phyloP scores from a whole-genome alignment of 2,113 vertebrate genomes.

The Tapirus terrestris region DNA sequence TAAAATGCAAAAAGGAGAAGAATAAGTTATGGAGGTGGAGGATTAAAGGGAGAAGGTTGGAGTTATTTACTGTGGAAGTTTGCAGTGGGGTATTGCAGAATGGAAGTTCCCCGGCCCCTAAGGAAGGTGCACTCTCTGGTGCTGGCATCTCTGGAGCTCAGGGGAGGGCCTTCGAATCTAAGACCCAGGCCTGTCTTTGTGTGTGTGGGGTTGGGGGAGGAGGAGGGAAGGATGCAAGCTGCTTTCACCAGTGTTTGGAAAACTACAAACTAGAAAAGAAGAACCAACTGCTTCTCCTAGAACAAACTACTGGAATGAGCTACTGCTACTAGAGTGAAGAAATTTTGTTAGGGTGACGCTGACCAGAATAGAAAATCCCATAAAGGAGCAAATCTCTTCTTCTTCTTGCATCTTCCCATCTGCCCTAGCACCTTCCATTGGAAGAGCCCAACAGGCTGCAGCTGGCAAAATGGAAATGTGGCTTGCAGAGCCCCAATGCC shows the following conservation, averaged over 20 bases:
- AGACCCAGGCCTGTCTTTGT: background rate
- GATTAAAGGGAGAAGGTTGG: background rate
- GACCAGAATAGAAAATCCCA: background rate
- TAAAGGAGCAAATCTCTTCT: background rate
- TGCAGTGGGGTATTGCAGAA: background rate
- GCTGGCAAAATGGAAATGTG: background rate
- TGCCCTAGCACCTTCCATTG: no score
- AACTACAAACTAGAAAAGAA: background rate
- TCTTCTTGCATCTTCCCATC: background rate
- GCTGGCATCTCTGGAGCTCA: background rate
- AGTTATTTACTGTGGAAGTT: background rate
- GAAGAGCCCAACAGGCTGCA: no score
- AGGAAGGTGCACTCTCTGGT: background rate
- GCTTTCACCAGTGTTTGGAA: background rate
- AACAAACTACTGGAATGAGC: background rate
- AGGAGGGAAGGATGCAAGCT: no score
- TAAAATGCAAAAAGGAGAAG: background rate
- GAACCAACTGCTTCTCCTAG: background rate
- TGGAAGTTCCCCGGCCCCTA: fast-evolving
- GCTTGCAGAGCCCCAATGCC: background rate
- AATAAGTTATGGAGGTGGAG: background rate
- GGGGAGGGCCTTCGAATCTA: fast-evolving
- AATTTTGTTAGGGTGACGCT: no score
- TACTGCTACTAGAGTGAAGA: background rate
- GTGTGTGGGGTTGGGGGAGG: background rate